Evolutionary conservation across 2,797 vertebrate species (phyloP), one percentile per base, ranked within the genome.

Genomic region (Crossoptilon crossoptilon): DNA sequence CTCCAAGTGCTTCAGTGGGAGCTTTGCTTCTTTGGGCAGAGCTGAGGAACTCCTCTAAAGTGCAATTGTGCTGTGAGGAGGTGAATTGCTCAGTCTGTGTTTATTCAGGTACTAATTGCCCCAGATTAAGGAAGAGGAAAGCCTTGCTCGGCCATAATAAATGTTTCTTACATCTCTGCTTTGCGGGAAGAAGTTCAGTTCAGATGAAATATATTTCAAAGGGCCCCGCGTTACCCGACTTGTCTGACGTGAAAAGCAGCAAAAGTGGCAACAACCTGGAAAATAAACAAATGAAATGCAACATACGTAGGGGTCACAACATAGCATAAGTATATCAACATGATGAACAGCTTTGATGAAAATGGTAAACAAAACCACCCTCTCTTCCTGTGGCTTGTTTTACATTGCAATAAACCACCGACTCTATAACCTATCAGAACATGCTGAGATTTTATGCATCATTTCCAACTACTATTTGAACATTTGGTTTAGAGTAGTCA

Each of bases 331-430:
- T 90, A 95, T 77, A 93, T 95, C 97, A 98, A 94, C 95, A 97
- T 97, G 97, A 97, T 95, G 97, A 98, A 97, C 96, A 96, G 96
- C 97, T 97, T 96, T 97, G 97, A 97, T 98, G 96, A 97, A 97
- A 96, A 97, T 91, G 96, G 96, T 97, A 98, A 98, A 97, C 97
- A 96, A 95, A 98, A 97, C 93, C 90, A 76, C 92, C 86, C 89
- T 93, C 94, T 93, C 93, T 90, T 96, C 93, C 91, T 96, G 91
- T 93, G 96, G 94, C 88, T 96, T 94, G 91, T 95, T 92, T 96
- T 97, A 94, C 86, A 93, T 92, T 80, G 89, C 90, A 97, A 97
- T 89, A 94, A 91, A 97, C 94, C 95, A 96, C 96, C 95, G 94
- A 96, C 97, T 95, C 95, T 95, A 95, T 95, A 96, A 95, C 95